Conservation (phyloP, 1,140 invertebrate species). For the Drosophila teissieri region DNA sequence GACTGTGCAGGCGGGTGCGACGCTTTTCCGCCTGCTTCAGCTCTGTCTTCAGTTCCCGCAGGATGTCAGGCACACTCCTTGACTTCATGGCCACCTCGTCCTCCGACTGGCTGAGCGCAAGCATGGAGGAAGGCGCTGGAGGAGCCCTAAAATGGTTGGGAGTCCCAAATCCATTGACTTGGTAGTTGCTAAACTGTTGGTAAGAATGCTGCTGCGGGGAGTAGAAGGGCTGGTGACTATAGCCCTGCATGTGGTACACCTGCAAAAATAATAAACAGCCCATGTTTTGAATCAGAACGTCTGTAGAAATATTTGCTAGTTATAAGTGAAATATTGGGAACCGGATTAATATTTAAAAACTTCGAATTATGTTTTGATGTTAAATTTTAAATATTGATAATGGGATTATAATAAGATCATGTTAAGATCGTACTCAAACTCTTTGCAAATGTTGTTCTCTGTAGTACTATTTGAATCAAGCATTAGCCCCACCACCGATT, state of each 20-base stretch:
- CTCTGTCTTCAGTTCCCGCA: constrained; percentile 89
- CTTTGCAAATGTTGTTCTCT: no score
- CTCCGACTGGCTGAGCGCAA: constrained; percentile 62
- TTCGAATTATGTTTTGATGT: no score
- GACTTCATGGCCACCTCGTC: constrained; percentile 84
- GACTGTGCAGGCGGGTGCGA: constrained; percentile 84
- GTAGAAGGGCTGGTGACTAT: constrained; percentile 51
- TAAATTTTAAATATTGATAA: no score
- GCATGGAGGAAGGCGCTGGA: constrained; percentile 23
- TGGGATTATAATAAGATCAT: no score
- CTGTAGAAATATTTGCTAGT: no score
- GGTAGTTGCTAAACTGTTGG: constrained; percentile 81
- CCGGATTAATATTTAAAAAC: no score
- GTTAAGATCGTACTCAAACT: no score
- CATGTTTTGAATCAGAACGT: background rate
- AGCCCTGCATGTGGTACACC: constrained; percentile 54
- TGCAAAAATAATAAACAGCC: constrained; percentile 7
- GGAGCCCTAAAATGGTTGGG: constrained; percentile 66
- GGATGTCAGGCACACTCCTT: constrained; percentile 89
- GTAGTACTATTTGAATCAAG: no score
- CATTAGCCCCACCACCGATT: no score
- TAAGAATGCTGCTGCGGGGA: constrained; percentile 55
- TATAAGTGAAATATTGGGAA: no score
- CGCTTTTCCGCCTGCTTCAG: constrained; percentile 82
- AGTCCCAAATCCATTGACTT: constrained; percentile 64